Conservation (phyloP, 2,113 vertebrate genomes). For the Calypte anna region DNA sequence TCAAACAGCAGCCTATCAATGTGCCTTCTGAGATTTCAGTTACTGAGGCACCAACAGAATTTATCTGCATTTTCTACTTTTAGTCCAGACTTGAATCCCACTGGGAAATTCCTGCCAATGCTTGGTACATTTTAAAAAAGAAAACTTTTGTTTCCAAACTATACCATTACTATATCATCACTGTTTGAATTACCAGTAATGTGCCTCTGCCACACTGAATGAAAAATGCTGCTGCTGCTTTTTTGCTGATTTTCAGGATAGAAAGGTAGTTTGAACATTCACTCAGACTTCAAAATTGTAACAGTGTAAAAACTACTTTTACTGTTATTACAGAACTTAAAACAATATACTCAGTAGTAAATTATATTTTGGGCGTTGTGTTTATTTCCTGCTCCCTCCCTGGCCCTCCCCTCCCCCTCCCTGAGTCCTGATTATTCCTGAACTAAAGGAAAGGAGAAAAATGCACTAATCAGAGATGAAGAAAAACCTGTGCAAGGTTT, state of each 20-base stretch:
- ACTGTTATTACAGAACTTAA: not conserved
- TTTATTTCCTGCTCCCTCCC: not conserved
- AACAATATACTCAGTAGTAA: not conserved
- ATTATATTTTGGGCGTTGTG: not conserved
- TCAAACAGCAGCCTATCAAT: not conserved
- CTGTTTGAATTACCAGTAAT: not conserved
- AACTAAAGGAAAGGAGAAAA: not conserved
- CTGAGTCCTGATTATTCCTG: not conserved
- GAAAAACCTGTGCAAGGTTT: not conserved
- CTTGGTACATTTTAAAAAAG: not conserved
- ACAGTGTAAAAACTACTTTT: not conserved
- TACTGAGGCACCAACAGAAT: not conserved
- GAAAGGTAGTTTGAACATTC: not conserved
- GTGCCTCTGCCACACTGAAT: not conserved
- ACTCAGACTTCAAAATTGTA: not conserved
- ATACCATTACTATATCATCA: not conserved
- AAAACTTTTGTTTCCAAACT: not conserved
- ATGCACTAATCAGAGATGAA: not conserved
- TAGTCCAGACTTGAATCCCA: not conserved
- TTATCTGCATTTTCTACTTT: not conserved
- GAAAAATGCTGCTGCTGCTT: not conserved
- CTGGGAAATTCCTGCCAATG: not conserved
- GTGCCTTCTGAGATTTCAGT: not conserved
- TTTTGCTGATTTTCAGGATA: not conserved
- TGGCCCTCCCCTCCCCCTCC: no score